These are phyloP conservation scores for Labroides dimidiatus DNA, from an alignment of 2,797 vertebrate species.

Conservation along the genomic window DNA sequence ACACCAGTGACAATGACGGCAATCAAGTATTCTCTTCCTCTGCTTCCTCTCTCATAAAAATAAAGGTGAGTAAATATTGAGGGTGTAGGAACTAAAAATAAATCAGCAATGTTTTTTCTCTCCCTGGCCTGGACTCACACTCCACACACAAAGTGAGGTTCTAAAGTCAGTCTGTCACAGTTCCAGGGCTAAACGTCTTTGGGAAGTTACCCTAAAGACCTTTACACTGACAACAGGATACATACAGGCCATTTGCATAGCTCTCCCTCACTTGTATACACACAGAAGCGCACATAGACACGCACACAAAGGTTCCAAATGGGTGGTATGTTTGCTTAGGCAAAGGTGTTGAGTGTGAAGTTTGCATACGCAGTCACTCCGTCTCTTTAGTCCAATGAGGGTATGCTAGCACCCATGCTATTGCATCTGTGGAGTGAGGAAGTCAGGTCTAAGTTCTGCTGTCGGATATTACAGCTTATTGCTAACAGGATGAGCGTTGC, in stretches of 20 bases:
- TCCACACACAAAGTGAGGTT: constrained; percentile 42
- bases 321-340: constrained; percentile 72
- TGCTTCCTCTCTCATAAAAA: constrained; percentile 36
- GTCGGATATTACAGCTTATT: constrained; percentile 78
- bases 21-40: constrained; percentile 68
- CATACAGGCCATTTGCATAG: constrained; percentile 76
- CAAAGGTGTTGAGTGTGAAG: constrained; percentile 70
- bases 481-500: constrained; percentile 72
- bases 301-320: constrained; percentile 32
- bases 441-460: constrained; percentile 69
- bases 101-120: constrained; percentile 24
- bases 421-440: constrained; percentile 76
- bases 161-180: constrained; percentile 51
- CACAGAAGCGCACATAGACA: constrained; percentile 42
- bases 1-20: constrained; percentile 73
- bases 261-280: constrained; percentile 62
- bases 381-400: constrained; percentile 57
- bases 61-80: constrained; percentile 62
- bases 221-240: constrained; percentile 43
- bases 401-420: constrained; percentile 75
- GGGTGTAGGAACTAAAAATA: constrained; percentile 44
- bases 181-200: constrained; percentile 37
- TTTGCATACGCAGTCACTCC: constrained; percentile 74
- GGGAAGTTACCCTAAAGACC: constrained; percentile 35
- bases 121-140: constrained; percentile 50